These are phyloP conservation scores for Litoditis marina DNA, from an alignment of 2,888 invertebrate genomes.

Conservation along the genomic window DNA sequence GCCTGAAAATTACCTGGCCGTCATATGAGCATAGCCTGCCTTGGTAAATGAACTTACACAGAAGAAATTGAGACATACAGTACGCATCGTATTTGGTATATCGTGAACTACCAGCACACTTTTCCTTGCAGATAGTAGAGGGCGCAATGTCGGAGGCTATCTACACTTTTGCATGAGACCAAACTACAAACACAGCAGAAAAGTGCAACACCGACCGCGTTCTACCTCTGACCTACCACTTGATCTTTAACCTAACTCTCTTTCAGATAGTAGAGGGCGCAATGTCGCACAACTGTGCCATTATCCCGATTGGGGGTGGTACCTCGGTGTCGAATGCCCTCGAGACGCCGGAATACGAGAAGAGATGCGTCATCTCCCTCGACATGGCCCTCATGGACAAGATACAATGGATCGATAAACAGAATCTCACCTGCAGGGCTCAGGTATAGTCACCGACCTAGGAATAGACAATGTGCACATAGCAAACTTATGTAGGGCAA, in stretches of 20 bases:
- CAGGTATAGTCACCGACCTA: too few species aligned
- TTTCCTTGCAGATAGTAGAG: too few species aligned
- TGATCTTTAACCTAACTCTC: not conserved
- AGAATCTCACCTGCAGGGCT: slow-evolving; percentile 77
- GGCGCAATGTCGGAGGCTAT: too few species aligned
- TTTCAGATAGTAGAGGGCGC: slow-evolving; percentile 74
- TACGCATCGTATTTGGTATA: too few species aligned
- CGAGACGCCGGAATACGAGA: slow-evolving; percentile 66
- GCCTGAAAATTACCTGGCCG: not conserved
- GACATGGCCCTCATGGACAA: slow-evolving; percentile 93
- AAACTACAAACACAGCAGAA: too few species aligned
- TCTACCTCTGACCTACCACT: too few species aligned
- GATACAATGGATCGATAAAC: slow-evolving; percentile 85
- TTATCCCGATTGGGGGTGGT: slow-evolving; percentile 71
- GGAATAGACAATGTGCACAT: too few species aligned
- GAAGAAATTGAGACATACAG: not conserved
- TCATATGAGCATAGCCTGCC: not conserved
- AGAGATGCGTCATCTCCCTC: slow-evolving; percentile 78
- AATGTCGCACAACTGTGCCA: slow-evolving; percentile 73
- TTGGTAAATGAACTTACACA: not conserved
- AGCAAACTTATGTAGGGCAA: too few species aligned
- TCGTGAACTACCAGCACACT: too few species aligned
- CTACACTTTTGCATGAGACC: too few species aligned
- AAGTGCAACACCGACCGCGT: too few species aligned
- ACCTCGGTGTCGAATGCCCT: slow-evolving; percentile 58